Percentiles rank a stretch among this genome's conserved stretches.
Conservation (phyloP, 2,113 vertebrate species). For the Cariama cristata region DNA sequence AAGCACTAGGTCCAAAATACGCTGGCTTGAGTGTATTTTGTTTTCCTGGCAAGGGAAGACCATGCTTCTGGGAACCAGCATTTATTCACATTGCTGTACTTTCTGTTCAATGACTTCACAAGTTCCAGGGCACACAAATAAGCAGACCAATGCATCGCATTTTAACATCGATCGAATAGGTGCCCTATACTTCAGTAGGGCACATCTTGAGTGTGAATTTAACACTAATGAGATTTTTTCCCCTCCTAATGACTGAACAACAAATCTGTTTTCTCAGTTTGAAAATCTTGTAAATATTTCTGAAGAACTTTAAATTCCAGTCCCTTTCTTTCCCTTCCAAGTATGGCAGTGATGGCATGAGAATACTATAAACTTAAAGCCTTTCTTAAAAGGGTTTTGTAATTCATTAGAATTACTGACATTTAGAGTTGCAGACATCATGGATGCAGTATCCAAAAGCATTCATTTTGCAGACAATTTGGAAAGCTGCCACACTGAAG, state of each 20-base stretch:
- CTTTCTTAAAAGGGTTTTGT: constrained; percentile 31
- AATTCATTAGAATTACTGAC: constrained; percentile 38
- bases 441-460: not conserved
- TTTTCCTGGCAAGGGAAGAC: not conserved
- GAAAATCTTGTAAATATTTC: constrained; percentile 13
- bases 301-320: constrained; percentile 13
- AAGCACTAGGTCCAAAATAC: not conserved
- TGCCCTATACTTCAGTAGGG: not conserved
- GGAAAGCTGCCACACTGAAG: constrained; percentile 10
- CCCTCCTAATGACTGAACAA: not conserved
- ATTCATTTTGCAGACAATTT: not conserved
- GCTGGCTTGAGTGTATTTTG: not conserved
- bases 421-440: not conserved
- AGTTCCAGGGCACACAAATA: not conserved
- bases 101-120: not conserved
- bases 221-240: not conserved
- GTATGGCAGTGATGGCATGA: constrained; percentile 4
- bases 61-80: not conserved
- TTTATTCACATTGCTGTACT: not conserved
- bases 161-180: not conserved
- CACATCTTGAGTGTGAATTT: not conserved
- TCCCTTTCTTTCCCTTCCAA: not conserved
- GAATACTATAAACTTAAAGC: constrained; percentile 15
- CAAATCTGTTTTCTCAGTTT: not conserved
- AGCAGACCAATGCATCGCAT: not conserved